Conservation (phyloP, 2,113 vertebrate species). For the Ictalurus furcatus region DNA sequence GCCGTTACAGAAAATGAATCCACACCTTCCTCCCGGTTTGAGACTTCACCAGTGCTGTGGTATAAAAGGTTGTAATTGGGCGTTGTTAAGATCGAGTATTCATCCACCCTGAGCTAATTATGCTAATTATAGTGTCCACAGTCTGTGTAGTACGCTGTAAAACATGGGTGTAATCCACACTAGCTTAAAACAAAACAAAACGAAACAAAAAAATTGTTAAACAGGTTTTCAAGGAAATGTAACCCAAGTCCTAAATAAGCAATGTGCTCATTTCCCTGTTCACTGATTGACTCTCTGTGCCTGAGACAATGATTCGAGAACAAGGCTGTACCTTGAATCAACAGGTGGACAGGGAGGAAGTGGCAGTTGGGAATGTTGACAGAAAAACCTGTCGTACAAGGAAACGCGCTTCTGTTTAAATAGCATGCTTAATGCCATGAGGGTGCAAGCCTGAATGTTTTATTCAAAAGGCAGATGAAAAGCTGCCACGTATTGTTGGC, state of each 20-base stretch:
- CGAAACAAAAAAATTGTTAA: no score
- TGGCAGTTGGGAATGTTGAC: slow-evolving; percentile 51
- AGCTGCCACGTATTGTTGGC: not conserved
- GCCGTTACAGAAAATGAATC: not conserved
- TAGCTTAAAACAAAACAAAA: not conserved
- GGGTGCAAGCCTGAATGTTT: not conserved
- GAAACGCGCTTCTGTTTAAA: slow-evolving; percentile 61
- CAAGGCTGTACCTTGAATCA: slow-evolving; percentile 10
- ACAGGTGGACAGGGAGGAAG: slow-evolving; percentile 42
- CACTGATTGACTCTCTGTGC: not conserved
- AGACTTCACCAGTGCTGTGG: not conserved
- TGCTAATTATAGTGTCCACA: not conserved
- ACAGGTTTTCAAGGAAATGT: not conserved
- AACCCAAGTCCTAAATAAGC: not conserved
- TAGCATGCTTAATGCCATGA: slow-evolving; percentile 5
- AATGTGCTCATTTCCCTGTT: not conserved
- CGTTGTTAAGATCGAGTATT: not conserved
- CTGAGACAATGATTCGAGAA: not conserved
- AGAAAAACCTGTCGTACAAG: slow-evolving; percentile 70
- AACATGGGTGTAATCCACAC: not conserved
- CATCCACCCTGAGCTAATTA: not conserved
- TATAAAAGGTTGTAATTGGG: not conserved
- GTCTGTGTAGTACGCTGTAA: not conserved
- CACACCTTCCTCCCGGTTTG: not conserved
- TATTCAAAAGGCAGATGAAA: not conserved